Evolutionary conservation across 2,113 vertebrate genomes (phyloP).

Genomic region (Nothoprocta perdicaria): DNA sequence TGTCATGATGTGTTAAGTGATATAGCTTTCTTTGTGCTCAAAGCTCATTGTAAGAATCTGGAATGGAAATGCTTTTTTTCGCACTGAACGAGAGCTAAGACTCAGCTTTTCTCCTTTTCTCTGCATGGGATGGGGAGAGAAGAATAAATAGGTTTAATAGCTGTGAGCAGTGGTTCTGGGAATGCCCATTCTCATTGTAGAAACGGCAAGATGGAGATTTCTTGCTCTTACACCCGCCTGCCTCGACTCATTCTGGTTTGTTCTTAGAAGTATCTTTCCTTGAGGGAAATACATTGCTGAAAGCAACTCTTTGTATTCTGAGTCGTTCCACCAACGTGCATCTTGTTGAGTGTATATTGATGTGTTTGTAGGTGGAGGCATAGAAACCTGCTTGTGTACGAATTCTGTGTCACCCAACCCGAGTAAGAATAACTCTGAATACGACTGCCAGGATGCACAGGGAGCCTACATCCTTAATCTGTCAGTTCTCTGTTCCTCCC

Average conservation of each 20-base stretch:
- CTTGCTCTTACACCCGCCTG: not conserved
- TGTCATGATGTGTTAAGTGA: not conserved
- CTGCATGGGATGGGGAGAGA: not conserved
- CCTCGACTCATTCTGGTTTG: not conserved
- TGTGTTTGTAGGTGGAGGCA: not conserved
- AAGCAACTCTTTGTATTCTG: not conserved
- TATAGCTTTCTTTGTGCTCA: not conserved
- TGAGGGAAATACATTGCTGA: slow-evolving; percentile 14
- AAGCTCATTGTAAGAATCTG: not conserved
- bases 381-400: not conserved
- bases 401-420: not conserved
- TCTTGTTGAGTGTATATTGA: not conserved
- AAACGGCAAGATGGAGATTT: slow-evolving; percentile 24
- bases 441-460: not conserved
- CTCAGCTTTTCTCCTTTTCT: not conserved
- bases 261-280: not conserved
- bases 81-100: not conserved
- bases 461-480: not conserved
- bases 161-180: not conserved
- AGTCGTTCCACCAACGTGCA: not conserved
- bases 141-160: slow-evolving; percentile 30
- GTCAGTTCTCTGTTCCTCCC: not conserved
- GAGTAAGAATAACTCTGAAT: not conserved
- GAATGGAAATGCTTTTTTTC: not conserved
- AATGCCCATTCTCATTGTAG: not conserved